Base-by-base conservation (phyloP, 2,888 invertebrate genomes). In the Eucera pruinosa region DNA sequence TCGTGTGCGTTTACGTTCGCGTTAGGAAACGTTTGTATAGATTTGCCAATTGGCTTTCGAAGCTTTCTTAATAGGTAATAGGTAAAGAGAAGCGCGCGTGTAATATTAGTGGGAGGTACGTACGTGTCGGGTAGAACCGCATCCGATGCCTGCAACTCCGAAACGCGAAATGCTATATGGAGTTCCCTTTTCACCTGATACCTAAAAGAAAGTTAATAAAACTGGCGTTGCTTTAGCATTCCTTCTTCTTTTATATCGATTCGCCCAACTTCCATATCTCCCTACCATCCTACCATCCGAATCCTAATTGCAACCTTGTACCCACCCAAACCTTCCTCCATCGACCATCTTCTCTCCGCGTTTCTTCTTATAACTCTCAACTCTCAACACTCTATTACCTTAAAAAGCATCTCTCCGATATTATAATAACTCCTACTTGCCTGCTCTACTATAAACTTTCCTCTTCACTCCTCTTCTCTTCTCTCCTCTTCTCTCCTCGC, bases 241-340 rank as follows among this genome's bases (percentile, higher is more conserved):
- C 89, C 89, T 90, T 88, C 91, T 90, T 86, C 91, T 92, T 91
- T 92, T 92, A 92, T 92, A 92, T 89, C 89, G 77, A 72, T 77
- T 68, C 78, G 58, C 71, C 52, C 62, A 78, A 71, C 71, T 71
- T 78, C 50, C 45, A 67, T 78, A 55, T 67, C 61, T 67, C 79
- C 78, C 78, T 77, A 77, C 78, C 77, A 68, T 62, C 78, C 78
- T 77, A 77, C 78, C 77, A 68, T 62, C 20, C 58, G 18, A 67
- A 67, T 76, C 48, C 36, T 43, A 58, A 72, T 58, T 20, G 48
- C 69, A 57, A 76, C 52, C 60, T 55, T 69, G 70, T 61, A 61
- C 18, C 48, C 41, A 45, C 52, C 43, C n/a, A n/a, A n/a, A n/a
- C n/a, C n/a, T n/a, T n/a, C n/a, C 48, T 41, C 66, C 47, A 30